Evolutionary conservation across 2,888 invertebrate genomes (phyloP), one percentile per base, ranked within the genome.

Genomic region (Eudemis profundana): DNA sequence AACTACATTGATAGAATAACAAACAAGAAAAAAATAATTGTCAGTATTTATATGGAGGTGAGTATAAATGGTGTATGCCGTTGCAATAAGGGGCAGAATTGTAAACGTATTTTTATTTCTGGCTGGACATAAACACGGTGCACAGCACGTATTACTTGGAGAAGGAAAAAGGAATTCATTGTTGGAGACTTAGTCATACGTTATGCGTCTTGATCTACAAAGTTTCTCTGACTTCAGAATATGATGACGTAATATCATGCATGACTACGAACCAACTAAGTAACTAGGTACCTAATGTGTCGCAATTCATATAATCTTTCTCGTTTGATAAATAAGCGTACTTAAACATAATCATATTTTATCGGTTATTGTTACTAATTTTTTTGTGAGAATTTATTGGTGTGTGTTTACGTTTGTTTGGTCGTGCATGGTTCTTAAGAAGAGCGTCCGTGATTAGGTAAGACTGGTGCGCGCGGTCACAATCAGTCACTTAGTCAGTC

Each of bases 401-500:
- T 19, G 44, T 1, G 15, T 42, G 42, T 42, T 19, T 46, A 21
- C 3, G n/a, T 46, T 46, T 21, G 15, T 21, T 21, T n/a, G n/a
- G 21, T 17, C n/a, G 46, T 46, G 46, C n/a, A 36, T n/a, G n/a
- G 21, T 36, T 15, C 53, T 53, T 23, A 40, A 53, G 53, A 40
- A 42, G 40, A 29, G 17, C 27, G 29, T 40, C 10, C 10, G 40
- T 40, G 40, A 14, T 14, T 40, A 33, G 21, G 19, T 33, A 56
- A 17, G 51, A 61, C 14, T 27, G 0, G n/a, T 47, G 15, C 15
- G 29, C 44, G 36, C 61, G 17, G 36, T 23, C 38, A 36, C 53
- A 54, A 61, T 61, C 61, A 44, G 61, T 46, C 49, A 61, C 36
- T 44, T 10, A 36, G 44, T 61, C 23, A 61, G 61, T 61, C 63